Base-by-base conservation (phyloP, 2,113 vertebrate species). In the Mustela nigripes region DNA sequence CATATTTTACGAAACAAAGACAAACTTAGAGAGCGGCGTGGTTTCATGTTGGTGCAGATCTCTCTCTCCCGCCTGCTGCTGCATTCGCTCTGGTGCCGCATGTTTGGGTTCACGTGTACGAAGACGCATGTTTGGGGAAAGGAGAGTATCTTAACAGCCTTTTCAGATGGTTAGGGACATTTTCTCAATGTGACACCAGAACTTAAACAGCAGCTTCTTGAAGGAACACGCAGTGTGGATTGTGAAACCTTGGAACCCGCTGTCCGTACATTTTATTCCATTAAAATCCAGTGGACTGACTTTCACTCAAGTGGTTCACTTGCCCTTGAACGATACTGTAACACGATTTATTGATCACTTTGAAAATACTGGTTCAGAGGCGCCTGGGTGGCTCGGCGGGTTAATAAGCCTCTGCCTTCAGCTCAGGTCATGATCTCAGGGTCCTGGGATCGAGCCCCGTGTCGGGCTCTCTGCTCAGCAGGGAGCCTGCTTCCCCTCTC, bases 1-100 rank as follows among this genome's bases (percentile, higher is more conserved):
- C 36, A 11, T 62, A 9, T 86, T 95, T 92, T 76, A 33, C 24
- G 56, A 89, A 89, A 39, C n/a, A 80, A 42, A 93, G 69, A 60
- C 26, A 48, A 56, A 76, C 42, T 73, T 28, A 31, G n/a, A 92
- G 45, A 18, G 22, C 15, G 7, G 3, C 39, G 4, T 39, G 4
- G 31, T 71, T 86, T 80, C 53, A 1, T 82, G 0, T 11, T 33
- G 53, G 65, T 60, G 21, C 33, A 53, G 5, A 21, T 82, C 28
- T 36, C 85, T 73, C 15, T 1, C 39, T 28, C 39, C 62, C 0
- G 2, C 16, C 0, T 10, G 24, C 53, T 4, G 45, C 65, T 42
- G n/a, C 11, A 0, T 33, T 48, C 45, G 2, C 8, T 4, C 60
- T 73, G 3, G 33, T 33, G 45, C 84, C 45, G 0, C 9, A 0